Conservation (phyloP, 1,140 invertebrate genomes). For the Zaprionus tsacasi region DNA sequence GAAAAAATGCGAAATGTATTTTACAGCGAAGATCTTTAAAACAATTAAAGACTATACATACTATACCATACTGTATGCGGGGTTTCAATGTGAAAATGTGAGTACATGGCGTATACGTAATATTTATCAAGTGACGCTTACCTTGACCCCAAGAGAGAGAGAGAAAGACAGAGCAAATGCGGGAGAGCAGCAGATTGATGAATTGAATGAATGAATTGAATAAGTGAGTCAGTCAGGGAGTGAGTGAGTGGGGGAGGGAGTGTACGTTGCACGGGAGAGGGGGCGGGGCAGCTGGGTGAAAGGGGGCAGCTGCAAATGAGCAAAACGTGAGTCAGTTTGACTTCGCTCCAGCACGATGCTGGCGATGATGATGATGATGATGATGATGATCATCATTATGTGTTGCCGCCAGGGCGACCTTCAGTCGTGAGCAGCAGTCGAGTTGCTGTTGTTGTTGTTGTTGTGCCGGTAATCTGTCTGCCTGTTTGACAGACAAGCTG, state of each 20-base stretch:
- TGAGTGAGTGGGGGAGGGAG: conserved; percentile 40
- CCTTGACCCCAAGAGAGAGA: conserved; percentile 66
- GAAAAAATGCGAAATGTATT: conserved; percentile 24
- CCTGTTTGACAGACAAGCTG: conserved; percentile 63
- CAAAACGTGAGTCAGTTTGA: conserved; percentile 70
- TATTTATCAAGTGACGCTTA: conserved; percentile 65
- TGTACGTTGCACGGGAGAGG: no score
- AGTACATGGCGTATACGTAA: conserved; percentile 52
- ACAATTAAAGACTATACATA: background rate
- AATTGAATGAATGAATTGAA: conserved; percentile 52
- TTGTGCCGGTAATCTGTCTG: conserved; percentile 56
- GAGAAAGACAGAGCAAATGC: conserved; percentile 28
- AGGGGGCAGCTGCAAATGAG: conserved; percentile 63
- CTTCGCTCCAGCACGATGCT: conserved; percentile 23
- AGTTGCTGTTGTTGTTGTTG: conserved; percentile 17
- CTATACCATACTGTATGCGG: background rate
- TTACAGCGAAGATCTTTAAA: background rate
- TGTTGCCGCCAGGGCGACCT: conserved; percentile 39
- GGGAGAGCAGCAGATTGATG: conserved; percentile 24
- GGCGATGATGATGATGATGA: conserved; percentile 34
- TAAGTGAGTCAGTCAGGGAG: conserved; percentile 22
- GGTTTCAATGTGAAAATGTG: conserved; percentile 4
- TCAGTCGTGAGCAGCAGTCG: conserved; percentile 40
- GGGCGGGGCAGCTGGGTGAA: conserved; percentile 32
- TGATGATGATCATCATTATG: conserved; percentile 18